phyloP scores from a whole-genome alignment of 2,797 vertebrate genomes.

The Darevskia nairensis region DNA sequence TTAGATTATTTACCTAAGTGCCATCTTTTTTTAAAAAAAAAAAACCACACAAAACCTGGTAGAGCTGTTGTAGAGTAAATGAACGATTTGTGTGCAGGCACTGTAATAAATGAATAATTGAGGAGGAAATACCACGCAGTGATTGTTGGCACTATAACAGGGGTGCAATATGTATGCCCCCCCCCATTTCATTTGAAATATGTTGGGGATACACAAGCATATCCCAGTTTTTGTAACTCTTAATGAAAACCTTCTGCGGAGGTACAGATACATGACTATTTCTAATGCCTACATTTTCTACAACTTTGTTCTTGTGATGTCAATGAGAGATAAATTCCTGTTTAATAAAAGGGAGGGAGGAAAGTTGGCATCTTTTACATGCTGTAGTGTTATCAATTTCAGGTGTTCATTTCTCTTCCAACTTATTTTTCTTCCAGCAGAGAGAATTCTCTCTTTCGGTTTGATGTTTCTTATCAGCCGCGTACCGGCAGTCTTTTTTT shows the following conservation, averaged over 20 bases:
- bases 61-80: no score
- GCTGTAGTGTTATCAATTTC: neutral
- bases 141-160: no score
- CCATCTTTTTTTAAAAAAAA: no score
- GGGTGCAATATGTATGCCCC: neutral
- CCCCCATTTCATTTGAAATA: neutral
- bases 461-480: neutral
- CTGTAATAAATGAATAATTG: neutral
- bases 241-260: neutral
- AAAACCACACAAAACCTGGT: no score
- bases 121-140: neutral
- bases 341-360: neutral
- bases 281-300: neutral
- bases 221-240: neutral
- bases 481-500: neutral
- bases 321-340: neutral
- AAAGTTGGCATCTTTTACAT: neutral
- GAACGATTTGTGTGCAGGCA: neutral
- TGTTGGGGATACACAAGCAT: no score
- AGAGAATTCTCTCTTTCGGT: neutral
- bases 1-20: no score
- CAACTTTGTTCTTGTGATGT: neutral
- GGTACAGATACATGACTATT: no score
- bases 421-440: neutral
- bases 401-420: neutral